Evolutionary conservation across 1,140 invertebrate genomes (phyloP), one percentile per base, ranked within the genome.

Genomic region (Diprion similis): DNA sequence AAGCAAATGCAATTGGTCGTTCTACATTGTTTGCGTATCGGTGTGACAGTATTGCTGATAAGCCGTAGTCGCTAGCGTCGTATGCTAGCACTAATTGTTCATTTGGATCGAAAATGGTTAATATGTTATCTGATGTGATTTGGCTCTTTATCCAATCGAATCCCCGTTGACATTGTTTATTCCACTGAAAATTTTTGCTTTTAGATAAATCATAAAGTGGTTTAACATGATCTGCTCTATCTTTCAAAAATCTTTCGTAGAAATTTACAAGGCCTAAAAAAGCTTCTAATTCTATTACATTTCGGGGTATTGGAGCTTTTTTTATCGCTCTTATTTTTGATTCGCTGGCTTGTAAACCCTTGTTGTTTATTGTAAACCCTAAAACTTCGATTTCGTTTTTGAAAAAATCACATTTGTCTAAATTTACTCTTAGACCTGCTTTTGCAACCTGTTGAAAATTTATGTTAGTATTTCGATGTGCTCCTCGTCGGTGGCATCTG

Each of bases 71-170:
- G 24, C 24, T 37, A 3, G 24, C 1, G 2, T 37, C 6, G 24
- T 6, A 37, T 37, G 24, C 24, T 37, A 37, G 6, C 6, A 37
- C 24, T 6, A 37, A 47, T 47, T 10, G 59, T 70, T n/a, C n/a
- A 8, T 71, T 17, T 10, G 48, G 48, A 65, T 66, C 10, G 51
- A 1, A 64, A 8, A 64, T 13, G 7, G 71, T 19, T 17, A 71
- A 17, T 1, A 71, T 64, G 64, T 59, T 71, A 37, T 71, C 71
- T n/a, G 71, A 71, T 1, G 51, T 71, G 0, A 71, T 65, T 65
- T 71, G 48, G 4, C 15, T 71, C 46, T 71, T 71, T 65, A 65
- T 19, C 71, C 71, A 66, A 19, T 71, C 71, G 51, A 71, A 71
- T 1, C 48, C 71, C 4, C 24, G 7, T 66, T 71, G 48, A 37